Percentiles rank a stretch among this genome's conserved stretches.
phyloP scores from a whole-genome alignment of 2,113 vertebrate genomes.

The Salvelinus sp. region DNA sequence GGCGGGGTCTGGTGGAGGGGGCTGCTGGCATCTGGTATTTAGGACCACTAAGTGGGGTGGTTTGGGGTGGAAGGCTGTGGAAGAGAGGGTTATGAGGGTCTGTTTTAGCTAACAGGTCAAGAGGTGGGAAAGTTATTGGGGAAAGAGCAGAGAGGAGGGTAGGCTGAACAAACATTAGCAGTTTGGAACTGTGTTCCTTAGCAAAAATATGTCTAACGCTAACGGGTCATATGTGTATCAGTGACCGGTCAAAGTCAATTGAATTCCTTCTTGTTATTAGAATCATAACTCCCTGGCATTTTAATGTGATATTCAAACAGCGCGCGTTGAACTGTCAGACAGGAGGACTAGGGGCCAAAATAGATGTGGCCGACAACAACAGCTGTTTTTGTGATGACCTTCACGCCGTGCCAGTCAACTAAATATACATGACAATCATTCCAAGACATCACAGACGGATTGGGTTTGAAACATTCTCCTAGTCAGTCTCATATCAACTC shows the following conservation, averaged over 20 bases:
- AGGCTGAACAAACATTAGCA: too few relatives aligned
- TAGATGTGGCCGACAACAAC: constrained; percentile 60
- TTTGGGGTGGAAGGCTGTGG: constrained; percentile 37
- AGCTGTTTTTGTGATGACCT: constrained; percentile 66
- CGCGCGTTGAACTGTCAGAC: constrained; percentile 40
- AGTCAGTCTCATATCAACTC: too few relatives aligned
- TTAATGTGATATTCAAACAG: constrained; percentile 40
- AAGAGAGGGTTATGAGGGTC: constrained; percentile 34
- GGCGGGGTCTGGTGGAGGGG: not conserved
- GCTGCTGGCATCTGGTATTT: constrained; percentile 30
- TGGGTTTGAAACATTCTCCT: constrained; percentile 16
- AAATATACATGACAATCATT: constrained; percentile 63
- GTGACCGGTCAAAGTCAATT: too few relatives aligned
- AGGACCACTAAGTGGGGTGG: constrained; percentile 35
- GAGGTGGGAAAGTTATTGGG: too few relatives aligned
- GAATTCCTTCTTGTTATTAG: constrained; percentile 23
- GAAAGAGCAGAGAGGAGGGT: too few relatives aligned
- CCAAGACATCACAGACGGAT: constrained; percentile 40
- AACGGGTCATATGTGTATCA: constrained; percentile 12
- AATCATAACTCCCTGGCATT: constrained; percentile 30
- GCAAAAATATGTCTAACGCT: constrained; percentile 9
- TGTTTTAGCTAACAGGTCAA: constrained; percentile 37
- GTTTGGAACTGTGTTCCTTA: constrained; percentile 24
- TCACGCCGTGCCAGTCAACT: constrained; percentile 34
- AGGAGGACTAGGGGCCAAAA: constrained; percentile 52